A percentile compares a stretch with the other conserved stretches of the same genome.
Evolutionary conservation across 2,113 vertebrate genomes (phyloP).

Genomic region (Heloderma charlesbogerti): DNA sequence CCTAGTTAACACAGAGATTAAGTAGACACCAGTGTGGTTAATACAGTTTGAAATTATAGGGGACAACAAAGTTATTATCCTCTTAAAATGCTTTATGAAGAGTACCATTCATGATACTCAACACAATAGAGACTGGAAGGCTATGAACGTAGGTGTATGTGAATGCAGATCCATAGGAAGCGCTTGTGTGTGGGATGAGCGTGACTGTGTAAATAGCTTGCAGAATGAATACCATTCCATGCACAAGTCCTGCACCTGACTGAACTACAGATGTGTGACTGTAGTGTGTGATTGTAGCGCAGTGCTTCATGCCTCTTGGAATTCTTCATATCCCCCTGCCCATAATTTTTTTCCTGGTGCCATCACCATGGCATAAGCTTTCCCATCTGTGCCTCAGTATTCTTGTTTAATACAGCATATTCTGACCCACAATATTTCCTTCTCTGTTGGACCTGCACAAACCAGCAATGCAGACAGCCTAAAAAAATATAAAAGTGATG

Average conservation of each 20-base stretch:
- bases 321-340: background rate
- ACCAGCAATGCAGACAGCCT: background rate
- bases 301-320: too few relatives aligned
- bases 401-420: background rate
- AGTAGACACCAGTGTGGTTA: background rate
- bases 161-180: background rate
- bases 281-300: too few relatives aligned
- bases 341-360: background rate
- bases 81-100: background rate
- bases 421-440: background rate
- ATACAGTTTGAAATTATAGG: background rate
- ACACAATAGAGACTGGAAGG: rapidly evolving
- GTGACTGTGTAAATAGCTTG: background rate
- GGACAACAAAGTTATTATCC: background rate
- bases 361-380: background rate
- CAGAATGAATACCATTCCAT: background rate
- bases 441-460: background rate
- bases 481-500: background rate
- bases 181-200: background rate
- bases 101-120: background rate
- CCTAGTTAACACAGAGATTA: background rate
- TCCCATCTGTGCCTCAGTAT: background rate
- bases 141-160: background rate
- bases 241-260: background rate
- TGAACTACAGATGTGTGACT: background rate